phyloP scores from a whole-genome alignment of 2,113 vertebrate genomes.

The Excalfactoria chinensis region DNA sequence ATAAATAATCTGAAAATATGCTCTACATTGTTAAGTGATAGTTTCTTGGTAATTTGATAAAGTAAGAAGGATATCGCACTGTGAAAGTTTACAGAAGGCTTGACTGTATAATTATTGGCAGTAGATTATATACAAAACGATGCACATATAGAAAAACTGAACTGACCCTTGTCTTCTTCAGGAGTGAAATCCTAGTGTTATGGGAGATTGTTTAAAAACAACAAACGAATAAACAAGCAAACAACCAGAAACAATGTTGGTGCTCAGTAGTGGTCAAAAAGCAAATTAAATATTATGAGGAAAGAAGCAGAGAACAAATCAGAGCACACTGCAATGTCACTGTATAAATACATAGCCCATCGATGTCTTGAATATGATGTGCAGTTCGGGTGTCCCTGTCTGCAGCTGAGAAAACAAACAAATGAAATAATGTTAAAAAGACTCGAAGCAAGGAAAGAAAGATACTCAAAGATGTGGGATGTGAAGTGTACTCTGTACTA shows the following conservation, averaged over 20 bases:
- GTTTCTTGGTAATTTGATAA: not conserved
- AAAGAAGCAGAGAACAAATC: not conserved
- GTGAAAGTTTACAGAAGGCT: not conserved
- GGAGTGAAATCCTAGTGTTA: not conserved
- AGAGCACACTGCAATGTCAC: not conserved
- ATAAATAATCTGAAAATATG: not conserved
- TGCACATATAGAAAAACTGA: not conserved
- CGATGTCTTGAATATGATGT: not conserved
- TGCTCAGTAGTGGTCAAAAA: not conserved
- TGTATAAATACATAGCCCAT: not conserved
- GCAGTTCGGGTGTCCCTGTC: not conserved
- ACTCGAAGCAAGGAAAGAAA: not conserved
- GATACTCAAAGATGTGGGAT: not conserved
- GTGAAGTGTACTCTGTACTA: not conserved
- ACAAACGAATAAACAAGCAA: not conserved
- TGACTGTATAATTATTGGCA: not conserved
- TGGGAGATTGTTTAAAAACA: not conserved
- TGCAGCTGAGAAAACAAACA: not conserved
- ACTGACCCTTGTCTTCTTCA: not conserved
- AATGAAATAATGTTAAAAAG: not conserved
- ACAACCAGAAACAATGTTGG: not conserved
- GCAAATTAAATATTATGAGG: not conserved
- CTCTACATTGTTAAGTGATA: not conserved
- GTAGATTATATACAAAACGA: not conserved
- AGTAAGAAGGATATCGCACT: not conserved